Evolutionary conservation across 1,140 invertebrate species (phyloP).

Genomic region (Formica exsecta): DNA sequence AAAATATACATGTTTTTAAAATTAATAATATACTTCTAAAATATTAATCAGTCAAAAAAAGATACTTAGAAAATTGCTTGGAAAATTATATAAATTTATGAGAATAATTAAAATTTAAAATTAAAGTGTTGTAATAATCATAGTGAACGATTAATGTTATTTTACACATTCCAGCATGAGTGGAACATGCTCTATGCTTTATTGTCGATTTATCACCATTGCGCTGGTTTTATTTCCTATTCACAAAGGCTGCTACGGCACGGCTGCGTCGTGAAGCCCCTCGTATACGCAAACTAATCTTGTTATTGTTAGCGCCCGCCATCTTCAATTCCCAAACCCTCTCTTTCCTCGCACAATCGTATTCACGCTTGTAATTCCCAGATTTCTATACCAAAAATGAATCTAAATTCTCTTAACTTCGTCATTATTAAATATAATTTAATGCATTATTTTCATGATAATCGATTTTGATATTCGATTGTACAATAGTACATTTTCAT

Average conservation of each 20-base stretch:
- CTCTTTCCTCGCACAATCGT: slow-evolving; percentile 17
- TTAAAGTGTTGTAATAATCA: slow-evolving; percentile 7
- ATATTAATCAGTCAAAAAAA: not conserved
- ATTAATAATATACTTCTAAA: not conserved
- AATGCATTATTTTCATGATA: not conserved
- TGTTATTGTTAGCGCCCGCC: slow-evolving; percentile 76
- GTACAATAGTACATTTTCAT: not conserved
- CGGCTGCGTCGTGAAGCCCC: slow-evolving; percentile 65
- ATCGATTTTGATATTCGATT: slow-evolving; percentile 1
- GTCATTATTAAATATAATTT: slow-evolving; percentile 15
- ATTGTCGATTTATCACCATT: slow-evolving; percentile 65
- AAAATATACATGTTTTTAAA: not conserved
- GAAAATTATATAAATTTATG: slow-evolving; percentile 24
- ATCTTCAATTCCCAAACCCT: slow-evolving; percentile 62
- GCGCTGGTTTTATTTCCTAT: slow-evolving; percentile 65
- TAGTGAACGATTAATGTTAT: slow-evolving; percentile 1
- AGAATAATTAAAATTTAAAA: slow-evolving; percentile 28
- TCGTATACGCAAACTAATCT: slow-evolving; percentile 73
- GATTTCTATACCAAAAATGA: not conserved
- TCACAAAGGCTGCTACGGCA: slow-evolving; percentile 42
- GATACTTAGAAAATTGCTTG: not conserved
- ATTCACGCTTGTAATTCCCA: slow-evolving; percentile 55
- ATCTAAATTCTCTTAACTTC: slow-evolving; percentile 16
- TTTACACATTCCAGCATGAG: slow-evolving; percentile 19
- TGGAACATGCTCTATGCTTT: slow-evolving; percentile 28